Conservation (phyloP, 2,113 vertebrate species). For the Callithrix jacchus region DNA sequence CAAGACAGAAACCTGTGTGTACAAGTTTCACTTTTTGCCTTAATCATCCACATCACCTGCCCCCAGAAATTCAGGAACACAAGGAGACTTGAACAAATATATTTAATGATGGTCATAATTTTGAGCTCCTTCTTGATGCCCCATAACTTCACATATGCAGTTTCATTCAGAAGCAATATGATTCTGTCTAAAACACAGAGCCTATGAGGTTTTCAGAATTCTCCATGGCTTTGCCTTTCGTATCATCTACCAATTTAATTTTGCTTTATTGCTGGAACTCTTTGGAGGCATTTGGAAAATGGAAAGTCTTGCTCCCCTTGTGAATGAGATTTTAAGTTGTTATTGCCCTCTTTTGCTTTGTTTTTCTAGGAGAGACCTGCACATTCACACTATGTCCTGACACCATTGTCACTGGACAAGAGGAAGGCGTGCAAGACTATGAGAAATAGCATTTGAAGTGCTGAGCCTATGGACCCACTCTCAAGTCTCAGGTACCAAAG, state of each 20-base stretch:
- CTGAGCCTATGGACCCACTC: background rate
- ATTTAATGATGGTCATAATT: background rate
- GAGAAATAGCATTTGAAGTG: background rate
- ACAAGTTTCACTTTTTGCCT: background rate
- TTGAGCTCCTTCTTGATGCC: background rate
- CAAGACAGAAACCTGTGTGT: background rate
- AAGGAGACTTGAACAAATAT: background rate
- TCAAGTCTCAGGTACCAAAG: background rate
- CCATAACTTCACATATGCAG: background rate
- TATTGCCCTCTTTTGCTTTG: background rate
- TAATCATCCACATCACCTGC: background rate
- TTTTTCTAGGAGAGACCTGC: background rate
- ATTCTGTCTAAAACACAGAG: background rate
- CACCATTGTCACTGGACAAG: no score
- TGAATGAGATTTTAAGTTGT: background rate
- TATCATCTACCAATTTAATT: background rate
- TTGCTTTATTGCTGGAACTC: conserved; percentile 2
- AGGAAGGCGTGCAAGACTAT: background rate
- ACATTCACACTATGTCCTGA: background rate
- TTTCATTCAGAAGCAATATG: background rate
- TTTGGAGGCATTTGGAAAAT: conserved; percentile 10
- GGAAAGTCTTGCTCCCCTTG: background rate
- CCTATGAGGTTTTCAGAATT: background rate
- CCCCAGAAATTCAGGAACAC: background rate
- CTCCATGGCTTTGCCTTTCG: background rate